A percentile compares a stretch with the other conserved stretches of the same genome.
Evolutionary conservation across 1,140 invertebrate genomes (phyloP).

Genomic region (Nixonia krombeini): DNA sequence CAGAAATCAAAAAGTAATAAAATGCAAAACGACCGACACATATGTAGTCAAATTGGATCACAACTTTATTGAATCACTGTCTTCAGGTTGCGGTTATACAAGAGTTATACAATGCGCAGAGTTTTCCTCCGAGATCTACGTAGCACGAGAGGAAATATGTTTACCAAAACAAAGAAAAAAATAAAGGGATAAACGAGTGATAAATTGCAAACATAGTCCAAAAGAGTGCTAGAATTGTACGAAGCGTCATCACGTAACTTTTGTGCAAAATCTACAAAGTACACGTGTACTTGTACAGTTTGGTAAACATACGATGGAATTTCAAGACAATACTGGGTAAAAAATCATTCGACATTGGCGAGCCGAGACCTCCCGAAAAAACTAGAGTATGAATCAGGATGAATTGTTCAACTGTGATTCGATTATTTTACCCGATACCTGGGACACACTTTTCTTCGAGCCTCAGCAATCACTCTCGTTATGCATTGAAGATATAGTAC

Average conservation of each 20-base stretch:
- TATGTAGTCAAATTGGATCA: conserved; percentile 66
- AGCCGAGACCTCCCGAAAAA: conserved; percentile 28
- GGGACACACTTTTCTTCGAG: conserved; percentile 42
- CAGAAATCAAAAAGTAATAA: conserved; percentile 52
- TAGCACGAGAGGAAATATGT: conserved; percentile 62
- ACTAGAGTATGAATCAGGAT: conserved; percentile 13
- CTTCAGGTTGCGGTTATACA: conserved; percentile 66
- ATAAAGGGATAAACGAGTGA: conserved; percentile 9
- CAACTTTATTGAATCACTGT: conserved; percentile 70
- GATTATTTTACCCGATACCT: conserved; percentile 40
- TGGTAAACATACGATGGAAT: conserved; percentile 60
- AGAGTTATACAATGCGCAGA: conserved; percentile 67
- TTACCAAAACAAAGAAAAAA: conserved; percentile 54
- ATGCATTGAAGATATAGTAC: conserved; percentile 2
- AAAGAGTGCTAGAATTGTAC: conserved; percentile 3
- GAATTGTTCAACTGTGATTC: no score
- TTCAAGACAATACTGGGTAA: conserved; percentile 37
- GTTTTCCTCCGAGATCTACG: conserved; percentile 60
- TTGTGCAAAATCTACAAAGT: neutral
- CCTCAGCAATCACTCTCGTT: conserved; percentile 31
- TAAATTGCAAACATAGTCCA: conserved; percentile 7
- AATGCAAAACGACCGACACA: conserved; percentile 61
- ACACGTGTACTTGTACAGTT: conserved; percentile 47
- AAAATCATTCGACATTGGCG: conserved; percentile 35
- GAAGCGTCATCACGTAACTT: neutral